Evolutionary conservation across 2,113 vertebrate genomes (phyloP), one percentile per base, ranked within the genome.

Genomic region (Cheirogaleus medius): DNA sequence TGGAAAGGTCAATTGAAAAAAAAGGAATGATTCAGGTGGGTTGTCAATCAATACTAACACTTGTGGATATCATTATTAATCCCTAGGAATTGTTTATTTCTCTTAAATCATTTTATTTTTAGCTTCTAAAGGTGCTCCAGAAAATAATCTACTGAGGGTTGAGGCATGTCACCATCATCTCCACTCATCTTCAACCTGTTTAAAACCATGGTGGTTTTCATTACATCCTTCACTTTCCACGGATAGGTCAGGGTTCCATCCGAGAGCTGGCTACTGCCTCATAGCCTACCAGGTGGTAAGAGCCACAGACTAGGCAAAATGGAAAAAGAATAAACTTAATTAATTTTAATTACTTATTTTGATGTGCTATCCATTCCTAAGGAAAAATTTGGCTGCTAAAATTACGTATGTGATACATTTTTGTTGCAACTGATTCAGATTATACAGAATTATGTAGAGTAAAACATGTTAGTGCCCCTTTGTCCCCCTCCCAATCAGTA

Each of bases 81-180:
- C 13, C 27, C 27, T 56, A 39, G 21, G 49, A 69, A 87, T 90
- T 56, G 73, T 84, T 90, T 81, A 83, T 25, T 93, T 87, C 74
- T 6, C 63, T 91, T 73, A 64, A 73, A 21, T 84, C 12, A 91
- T 63, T 29, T 95, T 87, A 60, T 15, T 94, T 95, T 89, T 76
- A 47, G 37, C 34, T 84, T 82, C 58, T 18, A 84, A 76, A 17
- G 15, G 14, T 91, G 10, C 25, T 34, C 14, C 69, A 34, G 49
- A 82, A 68, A 86, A 71, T 17, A 5, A 63, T 44, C 63, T 87
- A 11, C 34, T 25, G 60, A 47, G n/a, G 47, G 52, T 52, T 60
- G n/a, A 90, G 58, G 23, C 52, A 56, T 84, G 91, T 81, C 47
- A 44, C 63, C 49, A 23, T 56, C 25, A 39, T 68, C n/a, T 89